These are phyloP conservation scores for Entomyzon cyanotis DNA, from an alignment of 2,113 vertebrate genomes.

Conservation along the genomic window DNA sequence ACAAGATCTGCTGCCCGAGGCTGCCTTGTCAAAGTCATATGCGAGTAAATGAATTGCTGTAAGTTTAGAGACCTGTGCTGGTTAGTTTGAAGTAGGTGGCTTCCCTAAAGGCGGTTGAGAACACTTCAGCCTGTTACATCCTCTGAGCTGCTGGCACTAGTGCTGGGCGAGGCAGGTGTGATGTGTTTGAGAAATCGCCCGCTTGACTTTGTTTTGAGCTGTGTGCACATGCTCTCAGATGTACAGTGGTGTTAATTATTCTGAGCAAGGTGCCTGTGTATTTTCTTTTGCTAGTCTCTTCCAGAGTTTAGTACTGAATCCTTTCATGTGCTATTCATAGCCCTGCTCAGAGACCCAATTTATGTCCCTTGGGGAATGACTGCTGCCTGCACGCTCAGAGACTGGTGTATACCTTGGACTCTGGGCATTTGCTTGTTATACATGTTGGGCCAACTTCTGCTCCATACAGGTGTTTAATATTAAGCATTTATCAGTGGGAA, in stretches of 20 bases:
- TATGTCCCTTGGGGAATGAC: background rate
- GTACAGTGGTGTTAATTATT: background rate
- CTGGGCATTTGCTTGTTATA: background rate
- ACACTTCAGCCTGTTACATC: accelerated
- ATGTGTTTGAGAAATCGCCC: background rate
- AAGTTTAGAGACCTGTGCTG: background rate
- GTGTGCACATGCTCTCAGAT: background rate
- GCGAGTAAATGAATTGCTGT: background rate
- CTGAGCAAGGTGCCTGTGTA: background rate
- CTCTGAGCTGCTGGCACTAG: background rate
- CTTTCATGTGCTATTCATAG: background rate
- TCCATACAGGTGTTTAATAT: background rate
- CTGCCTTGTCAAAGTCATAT: accelerated
- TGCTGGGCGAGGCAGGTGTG: background rate
- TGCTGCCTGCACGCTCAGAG: accelerated
- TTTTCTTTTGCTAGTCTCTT: background rate
- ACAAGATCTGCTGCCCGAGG: background rate
- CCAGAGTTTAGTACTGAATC: background rate
- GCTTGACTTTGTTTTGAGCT: background rate
- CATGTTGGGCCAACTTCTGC: background rate
- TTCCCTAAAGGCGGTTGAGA: background rate
- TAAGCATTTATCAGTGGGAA: background rate
- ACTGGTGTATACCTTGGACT: background rate
- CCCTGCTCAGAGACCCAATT: background rate
- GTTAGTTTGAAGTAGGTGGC: background rate